phyloP scores from a whole-genome alignment of 2,888 invertebrate species.

The Pemphredon lugubris region DNA sequence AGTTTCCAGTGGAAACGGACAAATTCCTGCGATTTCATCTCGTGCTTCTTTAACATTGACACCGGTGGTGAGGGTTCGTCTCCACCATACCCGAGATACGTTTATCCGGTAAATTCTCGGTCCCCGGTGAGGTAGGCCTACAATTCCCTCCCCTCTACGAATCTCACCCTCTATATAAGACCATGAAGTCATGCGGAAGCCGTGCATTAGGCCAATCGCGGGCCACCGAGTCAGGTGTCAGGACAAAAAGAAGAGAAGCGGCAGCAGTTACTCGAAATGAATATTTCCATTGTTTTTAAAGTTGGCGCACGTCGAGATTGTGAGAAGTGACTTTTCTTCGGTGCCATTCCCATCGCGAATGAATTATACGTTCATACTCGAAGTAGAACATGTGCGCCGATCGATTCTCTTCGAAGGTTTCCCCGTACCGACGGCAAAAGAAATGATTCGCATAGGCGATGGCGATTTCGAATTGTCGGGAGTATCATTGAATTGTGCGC shows the following conservation, averaged over 20 bases:
- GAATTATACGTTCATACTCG: no score
- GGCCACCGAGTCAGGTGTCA: slow-evolving; percentile 9
- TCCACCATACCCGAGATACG: slow-evolving; percentile 26
- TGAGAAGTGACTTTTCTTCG: not conserved
- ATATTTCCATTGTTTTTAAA: not conserved
- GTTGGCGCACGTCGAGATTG: not conserved
- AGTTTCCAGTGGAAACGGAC: no score
- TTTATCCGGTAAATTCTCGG: slow-evolving; percentile 39
- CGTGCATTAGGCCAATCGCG: slow-evolving; percentile 34
- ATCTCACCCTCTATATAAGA: slow-evolving; percentile 38
- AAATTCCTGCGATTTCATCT: slow-evolving; percentile 5
- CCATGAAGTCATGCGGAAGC: slow-evolving; percentile 12
- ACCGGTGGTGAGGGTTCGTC: slow-evolving; percentile 20
- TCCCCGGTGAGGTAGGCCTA: slow-evolving; percentile 33
- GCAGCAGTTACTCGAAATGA: no score
- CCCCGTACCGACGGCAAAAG: not conserved
- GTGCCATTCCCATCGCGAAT: not conserved
- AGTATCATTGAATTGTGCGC: not conserved
- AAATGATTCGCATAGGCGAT: not conserved
- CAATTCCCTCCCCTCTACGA: slow-evolving; percentile 38
- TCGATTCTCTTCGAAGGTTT: not conserved
- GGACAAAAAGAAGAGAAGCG: not conserved
- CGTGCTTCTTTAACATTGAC: slow-evolving; percentile 39
- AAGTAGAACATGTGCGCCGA: no score
- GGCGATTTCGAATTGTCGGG: not conserved